Base-by-base conservation (phyloP, 1,140 invertebrate genomes). In the Muscidifurax raptorellus region DNA sequence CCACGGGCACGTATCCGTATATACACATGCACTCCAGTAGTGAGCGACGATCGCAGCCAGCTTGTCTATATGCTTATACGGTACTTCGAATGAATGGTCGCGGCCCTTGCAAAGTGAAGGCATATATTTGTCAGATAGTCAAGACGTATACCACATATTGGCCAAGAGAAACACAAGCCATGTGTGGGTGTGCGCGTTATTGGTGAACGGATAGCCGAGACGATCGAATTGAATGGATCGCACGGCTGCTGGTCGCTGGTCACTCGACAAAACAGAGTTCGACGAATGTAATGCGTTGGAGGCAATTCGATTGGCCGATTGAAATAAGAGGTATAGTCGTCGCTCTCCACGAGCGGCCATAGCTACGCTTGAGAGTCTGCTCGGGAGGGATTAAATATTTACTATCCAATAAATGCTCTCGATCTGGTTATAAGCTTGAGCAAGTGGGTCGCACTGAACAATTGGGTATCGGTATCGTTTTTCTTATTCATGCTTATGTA, bases 181-280 rank as follows among this genome's bases (percentile, higher is more conserved):
- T 47, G 13, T 47, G 44, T 47, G 13, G 44, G 10, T 52, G 47
- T 52, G 52, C 18, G 6, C 22, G 52, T 59, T 59, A 59, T 59
- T 59, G 52, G 18, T 15, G 64, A 79, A 66, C 64, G 52, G 64
- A 67, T 79, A 25, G 59, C 12, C 64, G 64, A 67, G 22, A 22
- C 64, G 77, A 79, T 67, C 59, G 22, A 18, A 79, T 79, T 67
- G 28, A 79, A 67, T 67, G 59, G 30, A 79, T 77, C 25, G 75
- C 47, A 44, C 22, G 36, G 6, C 52, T n/a, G 18, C 12, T 69
- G 9, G 10, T 28, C 12, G 27, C 1, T 2, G 67, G 25, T 28
- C 10, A 30, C 15, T 69, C 67, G 12, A 18, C 2, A 12, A 12
- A 28, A 69, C 22, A 3, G 18, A 18, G 47, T 22, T 52, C 47